These are phyloP conservation scores for Podarcis cretensis DNA, from an alignment of 2,113 vertebrate genomes.

Conservation along the genomic window DNA sequence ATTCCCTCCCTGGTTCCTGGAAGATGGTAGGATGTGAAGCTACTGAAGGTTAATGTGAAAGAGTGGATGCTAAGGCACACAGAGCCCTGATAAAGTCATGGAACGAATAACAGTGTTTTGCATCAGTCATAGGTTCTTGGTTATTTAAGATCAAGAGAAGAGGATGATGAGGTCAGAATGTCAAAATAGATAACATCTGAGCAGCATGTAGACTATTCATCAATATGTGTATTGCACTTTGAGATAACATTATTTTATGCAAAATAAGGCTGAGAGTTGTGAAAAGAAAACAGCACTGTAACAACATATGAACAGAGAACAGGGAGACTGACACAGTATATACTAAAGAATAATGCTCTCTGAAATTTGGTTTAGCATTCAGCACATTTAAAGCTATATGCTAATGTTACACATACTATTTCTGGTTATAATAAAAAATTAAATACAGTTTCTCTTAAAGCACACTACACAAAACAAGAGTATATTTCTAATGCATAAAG, in stretches of 20 bases:
- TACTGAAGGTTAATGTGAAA: background rate
- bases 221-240: background rate
- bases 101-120: background rate
- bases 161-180: background rate
- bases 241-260: background rate
- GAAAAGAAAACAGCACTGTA: background rate
- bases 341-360: background rate
- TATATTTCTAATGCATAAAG: background rate
- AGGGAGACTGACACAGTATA: background rate
- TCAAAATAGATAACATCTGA: background rate
- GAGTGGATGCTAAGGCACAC: background rate
- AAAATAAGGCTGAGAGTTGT: background rate
- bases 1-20: background rate
- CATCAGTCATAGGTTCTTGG: background rate
- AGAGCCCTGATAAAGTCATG: background rate
- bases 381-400: constrained; percentile 3
- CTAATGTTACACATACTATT: background rate
- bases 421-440: background rate
- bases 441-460: constrained; percentile 1
- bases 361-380: constrained; percentile 1
- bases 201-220: background rate
- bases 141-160: background rate
- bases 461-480: background rate
- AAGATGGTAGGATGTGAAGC: background rate
- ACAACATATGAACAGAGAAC: background rate